Evolutionary conservation across 2,797 vertebrate genomes (phyloP).

Genomic region (Gallirallus australis): DNA sequence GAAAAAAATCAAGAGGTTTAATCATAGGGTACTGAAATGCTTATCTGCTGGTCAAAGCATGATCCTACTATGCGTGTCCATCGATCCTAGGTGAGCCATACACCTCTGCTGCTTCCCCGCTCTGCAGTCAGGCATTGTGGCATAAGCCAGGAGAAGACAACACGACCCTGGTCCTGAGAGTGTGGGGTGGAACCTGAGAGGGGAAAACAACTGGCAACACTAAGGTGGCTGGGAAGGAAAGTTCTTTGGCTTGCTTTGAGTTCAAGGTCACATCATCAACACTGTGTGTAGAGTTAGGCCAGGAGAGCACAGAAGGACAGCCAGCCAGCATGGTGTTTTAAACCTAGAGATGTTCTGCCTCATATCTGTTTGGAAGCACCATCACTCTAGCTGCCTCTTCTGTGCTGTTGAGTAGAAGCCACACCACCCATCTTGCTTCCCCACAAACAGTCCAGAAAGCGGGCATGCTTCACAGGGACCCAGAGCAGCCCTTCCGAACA

Average conservation of each 20-base stretch:
- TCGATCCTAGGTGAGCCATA: not conserved
- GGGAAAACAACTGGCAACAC: not conserved
- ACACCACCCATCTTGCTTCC: rapidly evolving
- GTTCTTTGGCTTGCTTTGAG: not conserved
- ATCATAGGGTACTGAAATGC: no score
- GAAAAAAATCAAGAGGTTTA: not conserved
- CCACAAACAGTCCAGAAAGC: rapidly evolving
- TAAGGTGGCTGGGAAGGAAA: not conserved
- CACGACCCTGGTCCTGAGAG: not conserved
- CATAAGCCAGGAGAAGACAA: not conserved
- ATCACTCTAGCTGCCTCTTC: not conserved
- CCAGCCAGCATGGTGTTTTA: not conserved
- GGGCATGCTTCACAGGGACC: rapidly evolving
- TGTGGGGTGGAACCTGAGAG: not conserved
- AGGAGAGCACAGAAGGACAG: not conserved
- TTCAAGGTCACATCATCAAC: not conserved
- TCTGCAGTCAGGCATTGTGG: rapidly evolving
- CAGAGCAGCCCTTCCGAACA: not conserved
- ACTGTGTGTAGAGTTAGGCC: rapidly evolving
- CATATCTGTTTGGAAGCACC: not conserved
- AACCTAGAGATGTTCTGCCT: not conserved
- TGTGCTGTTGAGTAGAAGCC: not conserved
- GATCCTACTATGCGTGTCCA: not conserved
- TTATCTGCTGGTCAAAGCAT: not conserved
- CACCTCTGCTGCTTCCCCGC: not conserved